Conservation (phyloP, 2,113 vertebrate species). For the Sinocyclocheilus anshuiensis region DNA sequence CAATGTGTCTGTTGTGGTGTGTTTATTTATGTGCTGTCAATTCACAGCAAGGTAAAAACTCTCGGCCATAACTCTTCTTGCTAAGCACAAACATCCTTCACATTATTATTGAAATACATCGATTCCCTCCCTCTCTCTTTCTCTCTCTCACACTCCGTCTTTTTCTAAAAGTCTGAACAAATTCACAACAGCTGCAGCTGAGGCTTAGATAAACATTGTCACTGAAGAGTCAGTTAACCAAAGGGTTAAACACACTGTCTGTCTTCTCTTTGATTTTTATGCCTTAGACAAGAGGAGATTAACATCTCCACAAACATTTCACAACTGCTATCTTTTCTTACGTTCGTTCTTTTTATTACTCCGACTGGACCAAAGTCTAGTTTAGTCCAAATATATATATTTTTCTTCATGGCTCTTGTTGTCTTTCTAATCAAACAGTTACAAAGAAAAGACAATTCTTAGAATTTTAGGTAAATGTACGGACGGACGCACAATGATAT, state of each 20-base stretch:
- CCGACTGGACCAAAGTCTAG: slow-evolving; percentile 19
- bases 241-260: slow-evolving; percentile 77
- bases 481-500: slow-evolving; percentile 33
- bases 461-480: slow-evolving; percentile 4
- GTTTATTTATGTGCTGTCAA: slow-evolving; percentile 68
- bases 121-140: slow-evolving; percentile 77
- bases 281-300: slow-evolving; percentile 61
- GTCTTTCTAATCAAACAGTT: neutral
- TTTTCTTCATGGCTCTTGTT: slow-evolving; percentile 35
- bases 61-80: slow-evolving; percentile 72
- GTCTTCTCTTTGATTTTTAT: slow-evolving; percentile 75
- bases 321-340: slow-evolving; percentile 67
- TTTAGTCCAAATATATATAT: slow-evolving; percentile 3
- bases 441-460: neutral
- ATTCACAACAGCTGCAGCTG: slow-evolving; percentile 69
- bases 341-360: slow-evolving; percentile 2
- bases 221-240: slow-evolving; percentile 67
- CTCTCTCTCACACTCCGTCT: slow-evolving; percentile 64
- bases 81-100: slow-evolving; percentile 66
- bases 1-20: slow-evolving; percentile 34
- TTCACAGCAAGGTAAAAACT: slow-evolving; percentile 60
- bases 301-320: slow-evolving; percentile 69
- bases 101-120: slow-evolving; percentile 70
- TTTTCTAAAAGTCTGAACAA: slow-evolving; percentile 4
- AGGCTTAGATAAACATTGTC: slow-evolving; percentile 77